phyloP scores from a whole-genome alignment of 2,797 vertebrate genomes.

The Phyllotis vaccarum region DNA sequence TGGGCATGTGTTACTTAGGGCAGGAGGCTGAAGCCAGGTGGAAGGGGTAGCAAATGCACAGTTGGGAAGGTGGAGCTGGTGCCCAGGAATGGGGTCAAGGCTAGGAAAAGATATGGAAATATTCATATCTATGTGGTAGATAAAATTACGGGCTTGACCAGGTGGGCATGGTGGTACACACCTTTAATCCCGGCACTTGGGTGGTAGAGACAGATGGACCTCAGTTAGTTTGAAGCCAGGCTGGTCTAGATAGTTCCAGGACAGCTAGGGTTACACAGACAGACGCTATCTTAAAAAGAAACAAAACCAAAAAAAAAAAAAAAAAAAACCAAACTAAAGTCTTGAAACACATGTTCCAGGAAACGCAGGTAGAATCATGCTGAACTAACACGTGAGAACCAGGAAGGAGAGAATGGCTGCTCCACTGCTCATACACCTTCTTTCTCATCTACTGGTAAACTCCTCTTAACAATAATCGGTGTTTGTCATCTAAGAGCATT shows the following conservation, averaged over 20 bases:
- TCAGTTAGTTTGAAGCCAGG: neutral
- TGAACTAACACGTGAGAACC: neutral
- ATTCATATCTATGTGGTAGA: neutral
- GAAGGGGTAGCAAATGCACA: neutral
- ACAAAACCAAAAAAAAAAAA: neutral
- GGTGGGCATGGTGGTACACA: neutral
- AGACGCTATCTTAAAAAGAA: neutral
- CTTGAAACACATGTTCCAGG: neutral
- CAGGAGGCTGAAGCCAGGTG: neutral
- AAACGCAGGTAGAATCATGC: neutral
- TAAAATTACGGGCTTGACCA: neutral
- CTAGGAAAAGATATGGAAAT: neutral
- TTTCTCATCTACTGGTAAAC: neutral
- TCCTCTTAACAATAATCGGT: neutral
- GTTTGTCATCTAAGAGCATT: neutral
- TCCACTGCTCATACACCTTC: neutral
- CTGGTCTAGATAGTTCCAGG: neutral
- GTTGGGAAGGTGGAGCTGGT: neutral
- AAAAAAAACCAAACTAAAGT: neutral
- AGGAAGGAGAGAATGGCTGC: neutral
- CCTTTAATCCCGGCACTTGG: neutral
- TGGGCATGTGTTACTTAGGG: neutral
- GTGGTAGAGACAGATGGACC: neutral
- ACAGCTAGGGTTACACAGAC: too few species aligned
- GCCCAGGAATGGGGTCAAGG: neutral